A percentile compares a stretch with the other conserved stretches of the same genome.
Evolutionary conservation across 2,797 vertebrate genomes (phyloP).

Genomic region (Vireo griseus): DNA sequence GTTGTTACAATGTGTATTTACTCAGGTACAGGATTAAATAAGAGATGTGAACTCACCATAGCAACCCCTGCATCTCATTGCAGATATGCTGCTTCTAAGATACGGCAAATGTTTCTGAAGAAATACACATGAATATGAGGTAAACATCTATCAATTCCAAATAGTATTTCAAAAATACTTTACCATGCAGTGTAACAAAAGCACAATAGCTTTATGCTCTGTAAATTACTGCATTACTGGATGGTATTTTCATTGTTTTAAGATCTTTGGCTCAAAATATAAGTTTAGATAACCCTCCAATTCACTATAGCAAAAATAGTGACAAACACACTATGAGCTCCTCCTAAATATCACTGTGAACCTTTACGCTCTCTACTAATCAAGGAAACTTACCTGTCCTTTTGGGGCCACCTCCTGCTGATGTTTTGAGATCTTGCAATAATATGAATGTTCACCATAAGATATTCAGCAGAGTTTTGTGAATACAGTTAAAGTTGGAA

Average conservation of each 20-base stretch:
- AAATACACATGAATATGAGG: constrained; percentile 17
- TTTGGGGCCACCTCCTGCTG: background rate
- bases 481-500: background rate
- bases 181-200: background rate
- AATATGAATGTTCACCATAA: background rate
- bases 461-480: background rate
- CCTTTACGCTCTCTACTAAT: background rate
- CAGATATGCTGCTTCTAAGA: constrained; percentile 59
- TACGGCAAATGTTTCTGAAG: constrained; percentile 13
- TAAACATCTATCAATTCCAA: constrained; percentile 15
- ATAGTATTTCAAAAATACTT: background rate
- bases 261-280: background rate
- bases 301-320: background rate
- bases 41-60: constrained; percentile 53
- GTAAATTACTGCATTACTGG: background rate
- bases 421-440: background rate
- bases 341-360: background rate
- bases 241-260: background rate
- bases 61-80: constrained; percentile 51
- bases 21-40: constrained; percentile 63
- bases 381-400: background rate
- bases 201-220: background rate
- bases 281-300: background rate
- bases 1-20: constrained; percentile 52
- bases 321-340: background rate